Evolutionary conservation across 2,113 vertebrate genomes (phyloP).

Genomic region (Thomomys bottae): DNA sequence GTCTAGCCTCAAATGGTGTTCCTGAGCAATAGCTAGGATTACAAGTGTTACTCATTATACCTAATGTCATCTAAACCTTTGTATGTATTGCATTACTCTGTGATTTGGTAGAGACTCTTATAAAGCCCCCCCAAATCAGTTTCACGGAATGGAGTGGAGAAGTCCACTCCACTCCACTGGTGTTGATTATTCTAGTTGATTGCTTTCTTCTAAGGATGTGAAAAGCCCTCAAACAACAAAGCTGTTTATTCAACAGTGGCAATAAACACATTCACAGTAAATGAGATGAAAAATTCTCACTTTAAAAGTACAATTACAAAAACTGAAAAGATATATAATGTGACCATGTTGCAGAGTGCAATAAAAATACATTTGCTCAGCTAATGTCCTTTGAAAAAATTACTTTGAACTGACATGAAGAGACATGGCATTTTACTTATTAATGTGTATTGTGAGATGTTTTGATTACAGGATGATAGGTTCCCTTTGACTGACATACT

Average conservation of each 20-base stretch:
- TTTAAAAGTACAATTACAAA: conserved; percentile 24
- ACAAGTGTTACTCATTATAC: no score
- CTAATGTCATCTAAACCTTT: background rate
- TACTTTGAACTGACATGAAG: background rate
- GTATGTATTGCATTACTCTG: background rate
- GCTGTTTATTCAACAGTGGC: background rate
- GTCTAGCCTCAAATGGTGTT: no score
- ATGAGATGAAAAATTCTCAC: conserved; percentile 30
- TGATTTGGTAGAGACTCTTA: conserved; percentile 4
- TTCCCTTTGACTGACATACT: background rate
- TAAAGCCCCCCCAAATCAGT: background rate
- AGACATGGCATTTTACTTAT: background rate
- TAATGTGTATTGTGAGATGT: background rate
- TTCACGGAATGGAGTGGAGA: background rate
- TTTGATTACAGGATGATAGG: background rate
- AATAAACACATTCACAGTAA: conserved; percentile 10
- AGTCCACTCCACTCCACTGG: background rate
- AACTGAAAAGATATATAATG: background rate
- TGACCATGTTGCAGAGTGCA: conserved; percentile 14
- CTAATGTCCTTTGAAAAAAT: background rate
- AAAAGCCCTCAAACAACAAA: background rate
- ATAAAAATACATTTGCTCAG: conserved; percentile 7
- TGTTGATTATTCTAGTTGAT: conserved; percentile 15
- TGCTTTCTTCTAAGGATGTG: background rate
- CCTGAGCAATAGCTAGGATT: no score